Percentiles rank a stretch among this genome's conserved stretches.
Conservation (phyloP, 2,113 vertebrate genomes). For the Raja brachyura region DNA sequence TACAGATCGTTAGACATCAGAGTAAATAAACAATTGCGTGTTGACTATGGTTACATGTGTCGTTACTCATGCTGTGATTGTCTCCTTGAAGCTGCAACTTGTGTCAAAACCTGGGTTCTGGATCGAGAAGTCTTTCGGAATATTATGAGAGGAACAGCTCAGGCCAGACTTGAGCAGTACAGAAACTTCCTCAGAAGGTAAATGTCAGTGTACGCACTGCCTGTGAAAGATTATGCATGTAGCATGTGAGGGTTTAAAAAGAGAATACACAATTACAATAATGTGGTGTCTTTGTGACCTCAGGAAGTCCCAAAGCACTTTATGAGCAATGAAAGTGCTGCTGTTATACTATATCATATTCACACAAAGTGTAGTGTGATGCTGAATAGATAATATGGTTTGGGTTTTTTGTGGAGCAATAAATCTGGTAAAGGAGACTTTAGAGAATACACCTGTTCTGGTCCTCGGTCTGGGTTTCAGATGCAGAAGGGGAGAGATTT, state of each 20-base stretch:
- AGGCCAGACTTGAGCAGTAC: constrained; percentile 78
- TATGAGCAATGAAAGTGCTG: not conserved
- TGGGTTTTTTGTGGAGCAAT: not conserved
- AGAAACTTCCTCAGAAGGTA: constrained; percentile 85
- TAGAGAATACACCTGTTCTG: too few species aligned
- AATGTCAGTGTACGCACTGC: constrained; percentile 38
- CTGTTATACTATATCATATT: not conserved
- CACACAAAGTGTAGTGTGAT: not conserved
- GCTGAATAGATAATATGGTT: not conserved
- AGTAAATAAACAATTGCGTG: not conserved
- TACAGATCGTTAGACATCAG: not conserved
- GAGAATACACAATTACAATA: not conserved
- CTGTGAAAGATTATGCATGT: not conserved
- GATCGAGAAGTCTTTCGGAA: constrained; percentile 89
- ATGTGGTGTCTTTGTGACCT: not conserved
- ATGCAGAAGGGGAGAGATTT: not conserved
- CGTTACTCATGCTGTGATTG: constrained; percentile 40
- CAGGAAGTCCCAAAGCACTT: not conserved
- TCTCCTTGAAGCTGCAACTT: constrained; percentile 66
- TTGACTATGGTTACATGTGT: not conserved
- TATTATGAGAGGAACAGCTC: constrained; percentile 86
- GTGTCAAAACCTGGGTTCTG: constrained; percentile 78
- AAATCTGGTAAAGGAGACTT: not conserved
- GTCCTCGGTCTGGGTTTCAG: not conserved
- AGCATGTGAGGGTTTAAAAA: not conserved